Base-by-base conservation (phyloP, 2,797 vertebrate species). In the Acanthurus lineatus region DNA sequence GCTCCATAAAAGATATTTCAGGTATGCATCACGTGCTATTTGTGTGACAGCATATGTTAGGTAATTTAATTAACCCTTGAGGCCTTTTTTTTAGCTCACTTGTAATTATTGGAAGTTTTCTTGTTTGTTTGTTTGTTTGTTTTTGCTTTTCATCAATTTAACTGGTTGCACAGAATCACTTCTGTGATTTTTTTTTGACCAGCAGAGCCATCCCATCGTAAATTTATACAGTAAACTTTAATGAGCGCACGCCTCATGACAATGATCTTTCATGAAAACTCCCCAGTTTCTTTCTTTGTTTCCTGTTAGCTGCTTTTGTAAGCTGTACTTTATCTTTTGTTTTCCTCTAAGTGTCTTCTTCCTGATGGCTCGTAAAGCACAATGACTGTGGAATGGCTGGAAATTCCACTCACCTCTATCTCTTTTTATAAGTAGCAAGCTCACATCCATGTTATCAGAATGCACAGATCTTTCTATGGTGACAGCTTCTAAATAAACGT, bases 361-460 rank as follows among this genome's bases (percentile, higher is more conserved):
- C 86, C 88, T 88, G 38, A 56, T 83, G 49, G 54, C 32, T 35
- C 40, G 40, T 54, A 1, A 16, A 49, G 57, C 8, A 86, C 85
- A 91, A 82, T 74, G 53, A 48, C 56, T 5, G 51, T 16, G 54
- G 61, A 70, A 42, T 15, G 17, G 32, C 76, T 92, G 89, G 89
- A 90, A 92, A 90, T 91, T 92, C 91, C 92, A 85, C 69, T 81
- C 69, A 40, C 32, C 61, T 73, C 17, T 40, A 25, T 73, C 42
- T 66, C 32, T 25, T 53, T 53, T 45, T 51, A n/a, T 48, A 42
- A 71, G 45, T 11, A 16, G 42, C 19, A 52, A 3, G 10, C 8
- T 40, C 10, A 10, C 40, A 38, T 69, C 60, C 2, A 40, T 47
- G 14, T 44, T 54, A 35, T 32, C 20, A 65, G 58, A 32, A 32